These are phyloP conservation scores for Habropoda laboriosa DNA, from an alignment of 1,140 invertebrate species.

Conservation along the genomic window DNA sequence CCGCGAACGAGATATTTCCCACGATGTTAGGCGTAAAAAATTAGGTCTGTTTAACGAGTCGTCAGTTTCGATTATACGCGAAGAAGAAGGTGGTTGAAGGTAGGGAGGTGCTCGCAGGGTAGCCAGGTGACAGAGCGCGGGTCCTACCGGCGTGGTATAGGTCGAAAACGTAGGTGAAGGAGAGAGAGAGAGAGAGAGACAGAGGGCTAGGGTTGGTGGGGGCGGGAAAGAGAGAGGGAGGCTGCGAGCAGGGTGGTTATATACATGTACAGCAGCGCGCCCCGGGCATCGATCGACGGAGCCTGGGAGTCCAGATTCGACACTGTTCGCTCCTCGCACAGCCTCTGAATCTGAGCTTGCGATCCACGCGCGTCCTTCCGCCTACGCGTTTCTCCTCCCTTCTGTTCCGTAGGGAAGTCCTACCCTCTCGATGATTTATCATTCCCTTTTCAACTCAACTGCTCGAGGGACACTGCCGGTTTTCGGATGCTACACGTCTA, in stretches of 20 bases:
- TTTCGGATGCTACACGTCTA: background rate
- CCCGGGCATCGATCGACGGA: conserved; percentile 66
- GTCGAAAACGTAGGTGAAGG: conserved; percentile 29
- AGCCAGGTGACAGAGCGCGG: conserved; percentile 29
- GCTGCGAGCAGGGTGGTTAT: conserved; percentile 63
- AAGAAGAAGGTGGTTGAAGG: background rate
- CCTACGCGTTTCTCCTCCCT: background rate
- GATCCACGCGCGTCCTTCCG: conserved; percentile 51
- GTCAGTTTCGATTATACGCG: too few species aligned
- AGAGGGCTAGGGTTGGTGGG: too few species aligned
- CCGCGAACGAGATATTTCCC: too few species aligned
- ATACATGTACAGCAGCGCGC: conserved; percentile 67
- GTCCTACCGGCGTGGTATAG: conserved; percentile 11
- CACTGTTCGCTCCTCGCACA: conserved; percentile 51
- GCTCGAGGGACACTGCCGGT: background rate
- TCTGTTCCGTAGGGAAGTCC: background rate
- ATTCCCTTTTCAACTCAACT: too few species aligned
- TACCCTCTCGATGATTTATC: background rate
- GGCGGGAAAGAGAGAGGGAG: conserved; percentile 23
- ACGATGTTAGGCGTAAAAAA: too few species aligned
- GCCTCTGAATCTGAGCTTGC: conserved; percentile 37
- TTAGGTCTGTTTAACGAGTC: too few species aligned
- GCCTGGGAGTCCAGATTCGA: conserved; percentile 67
- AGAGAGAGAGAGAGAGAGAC: conserved; percentile 7
- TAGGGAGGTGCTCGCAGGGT: conserved; percentile 1